These are phyloP conservation scores for Scaptomyza tumidula DNA, from an alignment of 2,888 invertebrate species.

Conservation along the genomic window DNA sequence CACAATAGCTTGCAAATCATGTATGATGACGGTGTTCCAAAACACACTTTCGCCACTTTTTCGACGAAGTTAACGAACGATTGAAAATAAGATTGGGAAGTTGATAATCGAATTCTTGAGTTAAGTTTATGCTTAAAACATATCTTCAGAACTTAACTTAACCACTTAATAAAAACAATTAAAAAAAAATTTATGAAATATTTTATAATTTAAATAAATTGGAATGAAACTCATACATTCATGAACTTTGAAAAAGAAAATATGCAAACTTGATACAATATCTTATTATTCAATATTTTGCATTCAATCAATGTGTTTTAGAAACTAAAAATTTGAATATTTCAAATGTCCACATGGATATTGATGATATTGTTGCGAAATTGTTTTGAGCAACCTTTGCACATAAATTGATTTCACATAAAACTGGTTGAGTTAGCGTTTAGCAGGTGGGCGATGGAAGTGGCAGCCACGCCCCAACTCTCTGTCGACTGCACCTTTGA, in stretches of 20 bases:
- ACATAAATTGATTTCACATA: constrained; percentile 74
- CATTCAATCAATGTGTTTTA: too few relatives aligned
- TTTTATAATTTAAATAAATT: too few relatives aligned
- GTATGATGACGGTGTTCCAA: constrained; percentile 27
- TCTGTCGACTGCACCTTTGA: constrained; percentile 35
- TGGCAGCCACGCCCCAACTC: constrained; percentile 14
- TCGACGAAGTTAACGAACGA: not conserved
- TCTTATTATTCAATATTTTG: too few relatives aligned
- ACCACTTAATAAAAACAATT: too few relatives aligned
- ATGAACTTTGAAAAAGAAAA: too few relatives aligned
- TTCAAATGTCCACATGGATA: constrained; percentile 2
- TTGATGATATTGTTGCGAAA: constrained; percentile 29
- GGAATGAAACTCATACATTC: too few relatives aligned
- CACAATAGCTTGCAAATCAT: constrained; percentile 21
- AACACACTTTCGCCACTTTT: constrained; percentile 4
- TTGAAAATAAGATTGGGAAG: not conserved
- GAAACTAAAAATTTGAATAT: too few relatives aligned
- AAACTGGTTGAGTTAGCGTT: constrained; percentile 33
- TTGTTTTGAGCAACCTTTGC: constrained; percentile 25
- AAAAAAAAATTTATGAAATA: too few relatives aligned
- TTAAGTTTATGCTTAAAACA: too few relatives aligned
- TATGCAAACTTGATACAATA: too few relatives aligned
- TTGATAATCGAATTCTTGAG: not conserved
- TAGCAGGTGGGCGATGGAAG: not conserved
- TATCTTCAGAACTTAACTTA: too few relatives aligned